These are phyloP conservation scores for Alcedo atthis DNA, from an alignment of 2,797 vertebrate species.

Conservation along the genomic window DNA sequence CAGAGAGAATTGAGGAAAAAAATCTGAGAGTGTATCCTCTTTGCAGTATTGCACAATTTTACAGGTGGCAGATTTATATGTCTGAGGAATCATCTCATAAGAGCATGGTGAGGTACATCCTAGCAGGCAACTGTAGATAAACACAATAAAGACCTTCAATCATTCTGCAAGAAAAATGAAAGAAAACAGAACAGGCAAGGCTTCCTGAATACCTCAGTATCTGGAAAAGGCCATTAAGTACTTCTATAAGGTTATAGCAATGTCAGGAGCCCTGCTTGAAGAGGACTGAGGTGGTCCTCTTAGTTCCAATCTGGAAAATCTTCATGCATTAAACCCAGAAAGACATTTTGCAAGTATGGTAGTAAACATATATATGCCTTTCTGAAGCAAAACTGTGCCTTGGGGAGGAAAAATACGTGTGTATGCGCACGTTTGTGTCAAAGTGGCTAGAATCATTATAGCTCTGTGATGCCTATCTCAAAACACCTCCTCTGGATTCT, in stretches of 20 bases:
- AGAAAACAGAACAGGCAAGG: neutral
- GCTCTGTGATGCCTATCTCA: neutral
- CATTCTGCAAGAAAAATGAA: neutral
- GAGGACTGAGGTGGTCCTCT: neutral
- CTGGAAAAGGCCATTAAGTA: neutral
- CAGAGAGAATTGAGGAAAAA: neutral
- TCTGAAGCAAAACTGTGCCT: neutral
- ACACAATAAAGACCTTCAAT: neutral
- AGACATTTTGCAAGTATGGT: neutral
- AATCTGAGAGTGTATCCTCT: neutral
- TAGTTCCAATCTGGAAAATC: neutral
- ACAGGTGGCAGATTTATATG: neutral
- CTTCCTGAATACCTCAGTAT: neutral
- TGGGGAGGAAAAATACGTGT: neutral
- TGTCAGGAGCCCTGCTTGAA: neutral
- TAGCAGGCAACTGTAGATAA: neutral
- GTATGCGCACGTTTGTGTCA: neutral
- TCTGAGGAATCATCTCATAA: neutral
- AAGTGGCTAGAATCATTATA: neutral
- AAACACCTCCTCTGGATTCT: constrained; percentile 21
- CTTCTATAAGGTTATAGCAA: neutral
- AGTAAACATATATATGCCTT: neutral
- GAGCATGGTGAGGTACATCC: neutral
- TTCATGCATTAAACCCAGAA: neutral
- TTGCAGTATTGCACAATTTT: neutral